Conservation (phyloP, 2,113 vertebrate genomes). For the Equus przewalskii region DNA sequence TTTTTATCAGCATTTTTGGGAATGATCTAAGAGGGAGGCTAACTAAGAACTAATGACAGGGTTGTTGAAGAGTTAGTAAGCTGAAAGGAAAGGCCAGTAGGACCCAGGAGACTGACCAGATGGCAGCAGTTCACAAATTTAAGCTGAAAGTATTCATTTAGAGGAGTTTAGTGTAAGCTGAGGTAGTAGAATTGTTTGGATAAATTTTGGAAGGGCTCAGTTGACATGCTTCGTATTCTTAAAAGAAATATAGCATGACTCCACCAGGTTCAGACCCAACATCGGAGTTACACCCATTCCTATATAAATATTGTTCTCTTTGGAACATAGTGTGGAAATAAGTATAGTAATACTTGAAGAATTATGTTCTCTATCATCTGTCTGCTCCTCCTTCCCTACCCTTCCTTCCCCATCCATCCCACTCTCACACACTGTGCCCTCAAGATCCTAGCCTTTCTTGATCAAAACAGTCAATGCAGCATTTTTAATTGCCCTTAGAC, state of each 20-base stretch:
- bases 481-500: background rate
- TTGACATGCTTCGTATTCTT: background rate
- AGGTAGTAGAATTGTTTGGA: background rate
- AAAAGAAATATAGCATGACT: background rate
- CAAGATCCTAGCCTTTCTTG: background rate
- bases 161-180: background rate
- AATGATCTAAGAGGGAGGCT: background rate
- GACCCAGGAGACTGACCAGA: background rate
- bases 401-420: background rate
- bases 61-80: background rate
- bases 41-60: background rate
- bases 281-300: background rate
- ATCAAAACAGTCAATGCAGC: background rate
- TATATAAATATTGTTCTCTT: background rate
- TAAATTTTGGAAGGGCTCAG: background rate
- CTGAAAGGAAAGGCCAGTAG: background rate
- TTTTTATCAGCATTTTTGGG: background rate
- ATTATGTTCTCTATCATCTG: background rate
- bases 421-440: background rate
- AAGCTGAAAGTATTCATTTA: background rate
- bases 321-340: background rate
- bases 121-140: conserved; percentile 19
- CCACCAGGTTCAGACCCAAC: background rate
- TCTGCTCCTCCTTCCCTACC: background rate
- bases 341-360: background rate